Evolutionary conservation across 2,888 invertebrate genomes (phyloP).

Genomic region (Melanophora roralis): DNA sequence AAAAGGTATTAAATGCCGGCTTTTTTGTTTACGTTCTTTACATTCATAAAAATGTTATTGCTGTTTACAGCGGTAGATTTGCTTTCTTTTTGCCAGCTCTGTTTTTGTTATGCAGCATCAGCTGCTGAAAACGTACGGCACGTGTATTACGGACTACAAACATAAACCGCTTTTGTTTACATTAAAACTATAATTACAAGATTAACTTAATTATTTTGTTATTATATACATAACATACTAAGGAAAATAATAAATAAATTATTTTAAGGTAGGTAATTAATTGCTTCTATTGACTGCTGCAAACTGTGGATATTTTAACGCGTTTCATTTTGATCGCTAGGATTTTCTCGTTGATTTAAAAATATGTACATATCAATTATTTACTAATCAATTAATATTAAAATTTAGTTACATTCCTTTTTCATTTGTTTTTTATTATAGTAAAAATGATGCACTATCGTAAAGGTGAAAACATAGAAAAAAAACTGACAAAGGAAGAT

Average conservation of each 20-base stretch:
- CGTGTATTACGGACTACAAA: slow-evolving; percentile 38
- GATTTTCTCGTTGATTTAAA: not conserved
- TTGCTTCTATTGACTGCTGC: slow-evolving; percentile 32
- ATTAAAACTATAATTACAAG: slow-evolving; percentile 14
- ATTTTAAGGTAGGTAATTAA: slow-evolving; percentile 17
- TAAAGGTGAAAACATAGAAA: slow-evolving; percentile 87
- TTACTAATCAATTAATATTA: too few relatives aligned
- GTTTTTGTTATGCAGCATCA: not conserved
- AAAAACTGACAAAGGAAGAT: slow-evolving; percentile 81
- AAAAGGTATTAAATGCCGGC: slow-evolving; percentile 36
- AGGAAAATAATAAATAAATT: slow-evolving; percentile 2
- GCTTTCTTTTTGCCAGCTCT: not conserved
- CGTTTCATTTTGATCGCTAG: not conserved
- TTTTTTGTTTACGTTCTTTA: slow-evolving; percentile 37
- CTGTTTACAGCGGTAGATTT: slow-evolving; percentile 26
- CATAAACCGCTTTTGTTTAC: slow-evolving; percentile 42
- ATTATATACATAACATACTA: slow-evolving; percentile 11
- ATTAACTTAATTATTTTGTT: not conserved
- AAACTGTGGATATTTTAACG: slow-evolving; percentile 25
- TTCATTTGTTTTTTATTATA: not conserved
- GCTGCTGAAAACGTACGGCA: slow-evolving; percentile 29
- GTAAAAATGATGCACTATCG: slow-evolving; percentile 85
- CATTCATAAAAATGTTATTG: not conserved
- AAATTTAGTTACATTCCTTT: too few relatives aligned
- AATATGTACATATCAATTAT: too few relatives aligned